phyloP scores from a whole-genome alignment of 2,113 vertebrate genomes.

The Larimichthys crocea region DNA sequence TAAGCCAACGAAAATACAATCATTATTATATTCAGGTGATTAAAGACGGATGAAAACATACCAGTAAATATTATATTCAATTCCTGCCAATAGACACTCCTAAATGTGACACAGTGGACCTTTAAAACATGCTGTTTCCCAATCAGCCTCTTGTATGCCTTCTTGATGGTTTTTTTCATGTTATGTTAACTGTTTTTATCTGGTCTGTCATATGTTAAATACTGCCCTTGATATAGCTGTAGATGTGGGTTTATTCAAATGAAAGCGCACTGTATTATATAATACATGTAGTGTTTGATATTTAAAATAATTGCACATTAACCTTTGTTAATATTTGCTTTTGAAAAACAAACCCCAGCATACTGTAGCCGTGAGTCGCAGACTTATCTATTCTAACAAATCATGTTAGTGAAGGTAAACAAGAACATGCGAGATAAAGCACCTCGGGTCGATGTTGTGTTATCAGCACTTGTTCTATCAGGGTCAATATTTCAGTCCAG shows the following conservation, averaged over 20 bases:
- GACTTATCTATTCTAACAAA: slow-evolving; percentile 21
- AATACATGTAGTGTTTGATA: background rate
- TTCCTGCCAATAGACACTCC: too few species aligned
- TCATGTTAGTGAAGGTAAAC: slow-evolving; percentile 45
- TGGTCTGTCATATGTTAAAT: too few species aligned
- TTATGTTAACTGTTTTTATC: too few species aligned
- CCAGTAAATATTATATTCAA: too few species aligned
- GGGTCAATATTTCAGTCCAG: slow-evolving; percentile 58
- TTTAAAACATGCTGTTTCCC: too few species aligned
- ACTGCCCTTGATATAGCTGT: too few species aligned
- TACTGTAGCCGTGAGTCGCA: background rate
- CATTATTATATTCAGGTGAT: too few species aligned
- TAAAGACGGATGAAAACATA: too few species aligned
- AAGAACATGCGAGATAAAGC: slow-evolving; percentile 44
- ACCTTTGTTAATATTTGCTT: background rate
- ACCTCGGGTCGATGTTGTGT: slow-evolving; percentile 13
- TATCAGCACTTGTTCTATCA: slow-evolving; percentile 54
- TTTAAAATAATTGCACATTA: background rate
- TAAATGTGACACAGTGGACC: too few species aligned
- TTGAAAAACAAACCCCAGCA: background rate
- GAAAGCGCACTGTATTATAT: background rate
- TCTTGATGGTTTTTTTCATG: too few species aligned
- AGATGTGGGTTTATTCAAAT: background rate
- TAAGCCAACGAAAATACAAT: too few species aligned
- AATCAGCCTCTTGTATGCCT: too few species aligned